Percentiles rank a stretch among this genome's conserved stretches.
These are phyloP conservation scores for Phyllotreta cruciferae DNA, from an alignment of 2,888 invertebrate genomes.

Conservation along the genomic window DNA sequence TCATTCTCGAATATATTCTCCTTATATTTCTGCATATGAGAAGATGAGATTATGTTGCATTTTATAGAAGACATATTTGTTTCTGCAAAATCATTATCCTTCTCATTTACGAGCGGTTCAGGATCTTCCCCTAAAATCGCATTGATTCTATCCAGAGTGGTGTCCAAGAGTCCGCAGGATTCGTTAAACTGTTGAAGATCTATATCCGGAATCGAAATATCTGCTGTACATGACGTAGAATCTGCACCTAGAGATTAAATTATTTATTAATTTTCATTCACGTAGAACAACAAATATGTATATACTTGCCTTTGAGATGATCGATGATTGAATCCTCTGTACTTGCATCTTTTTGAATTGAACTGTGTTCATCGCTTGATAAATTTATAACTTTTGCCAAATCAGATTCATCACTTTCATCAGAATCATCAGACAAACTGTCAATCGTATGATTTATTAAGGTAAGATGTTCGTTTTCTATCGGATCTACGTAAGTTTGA, in stretches of 20 bases:
- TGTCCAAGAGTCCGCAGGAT: conserved; percentile 22
- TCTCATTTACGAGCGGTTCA: not conserved
- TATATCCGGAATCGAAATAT: conserved; percentile 29
- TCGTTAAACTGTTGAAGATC: conserved; percentile 32
- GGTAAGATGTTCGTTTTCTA: conserved; percentile 13
- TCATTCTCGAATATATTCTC: not conserved
- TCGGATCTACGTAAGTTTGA: not conserved
- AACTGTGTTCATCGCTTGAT: too few species aligned
- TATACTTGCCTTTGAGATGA: too few species aligned
- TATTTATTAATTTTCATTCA: not conserved
- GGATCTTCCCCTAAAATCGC: conserved; percentile 22
- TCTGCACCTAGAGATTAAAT: conserved; percentile 2
- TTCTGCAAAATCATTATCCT: not conserved
- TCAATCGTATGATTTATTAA: not conserved
- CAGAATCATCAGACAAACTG: too few species aligned
- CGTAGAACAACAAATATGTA: too few species aligned
- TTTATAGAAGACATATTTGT: not conserved
- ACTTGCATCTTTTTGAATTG: too few species aligned
- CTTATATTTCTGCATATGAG: not conserved
- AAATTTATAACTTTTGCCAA: too few species aligned
- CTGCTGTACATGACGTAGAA: not conserved
- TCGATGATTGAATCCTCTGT: too few species aligned
- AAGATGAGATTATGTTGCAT: not conserved
- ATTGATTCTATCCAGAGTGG: conserved; percentile 35
- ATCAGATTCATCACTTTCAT: too few species aligned